A percentile compares a stretch with the other conserved stretches of the same genome.
These are phyloP conservation scores for Paracyprichromis sp. DNA, from an alignment of 2,113 vertebrate genomes.

Conservation along the genomic window DNA sequence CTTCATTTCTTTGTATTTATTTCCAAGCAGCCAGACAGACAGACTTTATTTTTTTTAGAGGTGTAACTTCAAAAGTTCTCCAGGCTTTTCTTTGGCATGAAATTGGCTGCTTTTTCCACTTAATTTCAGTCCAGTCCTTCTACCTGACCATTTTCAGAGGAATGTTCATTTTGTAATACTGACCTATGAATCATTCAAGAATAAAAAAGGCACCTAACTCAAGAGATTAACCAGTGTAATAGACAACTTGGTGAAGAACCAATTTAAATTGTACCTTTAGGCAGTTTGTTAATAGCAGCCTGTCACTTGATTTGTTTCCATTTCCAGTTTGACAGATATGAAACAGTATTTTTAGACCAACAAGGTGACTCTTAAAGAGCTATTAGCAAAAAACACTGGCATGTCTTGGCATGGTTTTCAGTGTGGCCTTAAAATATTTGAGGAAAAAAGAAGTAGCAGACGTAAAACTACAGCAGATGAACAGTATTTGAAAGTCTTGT, in stretches of 20 bases:
- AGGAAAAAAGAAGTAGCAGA: not conserved
- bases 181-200: not conserved
- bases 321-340: not conserved
- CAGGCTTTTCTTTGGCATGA: not conserved
- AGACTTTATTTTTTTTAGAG: not conserved
- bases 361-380: not conserved
- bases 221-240: not conserved
- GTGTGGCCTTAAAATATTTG: not conserved
- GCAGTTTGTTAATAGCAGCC: not conserved
- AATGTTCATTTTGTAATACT: not conserved
- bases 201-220: not conserved
- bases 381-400: not conserved
- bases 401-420: fast-evolving
- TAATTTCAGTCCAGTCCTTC: not conserved
- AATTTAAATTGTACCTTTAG: not conserved
- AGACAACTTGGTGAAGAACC: not conserved
- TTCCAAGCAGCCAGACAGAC: not conserved
- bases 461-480: not conserved
- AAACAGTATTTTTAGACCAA: not conserved
- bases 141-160: not conserved
- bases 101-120: not conserved
- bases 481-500: not conserved
- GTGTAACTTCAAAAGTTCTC: not conserved
- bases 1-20: not conserved
- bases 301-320: not conserved